A percentile compares a stretch with the other conserved stretches of the same genome.
Evolutionary conservation across 2,888 invertebrate species (phyloP).

Genomic region (Zhuqinia jingwanae): DNA sequence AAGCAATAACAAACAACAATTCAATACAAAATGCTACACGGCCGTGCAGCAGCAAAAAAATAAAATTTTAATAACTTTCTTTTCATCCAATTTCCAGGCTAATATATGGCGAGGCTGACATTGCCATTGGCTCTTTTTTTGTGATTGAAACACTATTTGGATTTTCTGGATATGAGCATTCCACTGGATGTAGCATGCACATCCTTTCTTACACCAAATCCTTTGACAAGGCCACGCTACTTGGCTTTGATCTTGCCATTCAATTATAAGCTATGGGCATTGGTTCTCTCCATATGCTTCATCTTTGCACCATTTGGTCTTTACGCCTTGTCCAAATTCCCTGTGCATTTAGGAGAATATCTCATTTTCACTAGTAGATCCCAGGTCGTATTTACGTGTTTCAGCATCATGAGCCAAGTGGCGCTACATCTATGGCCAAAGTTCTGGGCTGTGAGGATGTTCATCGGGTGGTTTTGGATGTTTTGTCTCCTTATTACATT

Average conservation of each 20-base stretch:
- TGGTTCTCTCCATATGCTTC: conserved; percentile 76
- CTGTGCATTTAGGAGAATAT: conserved; percentile 69
- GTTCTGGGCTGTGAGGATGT: conserved; percentile 88
- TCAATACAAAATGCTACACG: not conserved
- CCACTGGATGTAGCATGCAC: conserved; percentile 79
- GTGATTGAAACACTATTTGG: conserved; percentile 77
- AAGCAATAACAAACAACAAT: not conserved
- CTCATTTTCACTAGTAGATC: conserved; percentile 55
- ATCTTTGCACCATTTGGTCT: conserved; percentile 77
- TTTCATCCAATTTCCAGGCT: conserved; percentile 46
- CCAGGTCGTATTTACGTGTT: conserved; percentile 76
- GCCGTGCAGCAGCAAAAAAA: not conserved
- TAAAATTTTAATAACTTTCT: conserved; percentile 35
- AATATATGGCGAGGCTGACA: conserved; percentile 77
- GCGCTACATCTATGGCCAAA: conserved; percentile 78
- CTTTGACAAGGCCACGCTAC: conserved; percentile 77
- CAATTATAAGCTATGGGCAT: conserved; percentile 75
- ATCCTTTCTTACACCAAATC: conserved; percentile 78
- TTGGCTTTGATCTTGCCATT: conserved; percentile 78
- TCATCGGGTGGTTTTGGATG: conserved; percentile 94
- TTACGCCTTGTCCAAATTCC: conserved; percentile 67
- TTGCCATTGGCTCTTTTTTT: conserved; percentile 78
- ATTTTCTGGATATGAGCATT: conserved; percentile 78
- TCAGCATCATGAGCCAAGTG: conserved; percentile 78
- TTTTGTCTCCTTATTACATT: conserved; percentile 91